A percentile compares a stretch with the other conserved stretches of the same genome.
phyloP scores from a whole-genome alignment of 2,797 vertebrate species.

The Nannoperca obscura region DNA sequence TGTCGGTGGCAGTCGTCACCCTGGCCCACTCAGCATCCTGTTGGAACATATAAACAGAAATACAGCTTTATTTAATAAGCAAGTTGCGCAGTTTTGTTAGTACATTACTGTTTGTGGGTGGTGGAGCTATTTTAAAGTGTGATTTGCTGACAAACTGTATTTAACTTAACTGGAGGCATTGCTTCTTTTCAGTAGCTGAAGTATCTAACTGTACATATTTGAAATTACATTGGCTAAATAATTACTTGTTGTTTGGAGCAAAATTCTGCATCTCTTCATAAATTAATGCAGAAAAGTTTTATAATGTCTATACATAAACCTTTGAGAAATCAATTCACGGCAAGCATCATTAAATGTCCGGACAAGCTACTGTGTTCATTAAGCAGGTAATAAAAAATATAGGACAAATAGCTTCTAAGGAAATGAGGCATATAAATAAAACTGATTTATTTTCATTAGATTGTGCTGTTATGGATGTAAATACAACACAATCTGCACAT shows the following conservation, averaged over 20 bases:
- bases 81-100: conserved; percentile 1
- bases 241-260: background rate
- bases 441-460: background rate
- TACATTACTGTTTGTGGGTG: background rate
- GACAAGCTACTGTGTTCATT: background rate
- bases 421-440: too few relatives aligned
- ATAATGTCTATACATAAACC: background rate
- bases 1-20: conserved; percentile 70
- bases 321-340: background rate
- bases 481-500: background rate
- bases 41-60: conserved; percentile 54
- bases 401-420: background rate
- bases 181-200: background rate
- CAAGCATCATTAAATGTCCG: background rate
- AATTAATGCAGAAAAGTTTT: background rate
- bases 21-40: conserved; percentile 80
- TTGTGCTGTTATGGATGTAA: background rate
- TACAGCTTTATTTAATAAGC: conserved; percentile 28
- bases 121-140: background rate
- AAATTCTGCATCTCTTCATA: background rate
- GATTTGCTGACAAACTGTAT: background rate
- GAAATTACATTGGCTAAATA: background rate
- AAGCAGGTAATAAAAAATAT: background rate
- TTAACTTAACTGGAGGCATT: background rate
- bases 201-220: conserved; percentile 8